Conservation (phyloP, 2,113 vertebrate species). For the Menura novaehollandiae region DNA sequence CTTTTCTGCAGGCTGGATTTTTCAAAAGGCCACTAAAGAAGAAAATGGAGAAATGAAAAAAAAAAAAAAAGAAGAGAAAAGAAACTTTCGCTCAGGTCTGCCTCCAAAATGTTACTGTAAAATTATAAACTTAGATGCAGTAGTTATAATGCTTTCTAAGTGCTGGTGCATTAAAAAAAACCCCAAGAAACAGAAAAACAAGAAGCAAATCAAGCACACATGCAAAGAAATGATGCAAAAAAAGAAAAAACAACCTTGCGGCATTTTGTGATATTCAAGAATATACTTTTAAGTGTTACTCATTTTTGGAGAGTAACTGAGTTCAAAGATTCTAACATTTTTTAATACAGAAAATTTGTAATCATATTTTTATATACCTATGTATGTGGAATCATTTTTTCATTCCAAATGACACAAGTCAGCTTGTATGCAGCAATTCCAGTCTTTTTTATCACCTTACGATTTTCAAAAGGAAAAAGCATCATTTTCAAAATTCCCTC, state of each 20-base stretch:
- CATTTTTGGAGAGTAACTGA: constrained; percentile 50
- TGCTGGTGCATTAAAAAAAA: background rate
- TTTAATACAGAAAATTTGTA: background rate
- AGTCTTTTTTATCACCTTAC: background rate
- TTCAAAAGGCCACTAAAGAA: constrained; percentile 82
- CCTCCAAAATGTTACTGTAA: constrained; percentile 71
- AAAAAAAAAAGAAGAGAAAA: background rate
- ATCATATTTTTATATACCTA: constrained; percentile 5
- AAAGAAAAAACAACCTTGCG: background rate
- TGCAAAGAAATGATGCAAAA: background rate
- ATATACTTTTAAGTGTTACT: constrained; percentile 27
- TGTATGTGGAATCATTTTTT: background rate
- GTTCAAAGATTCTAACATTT: background rate
- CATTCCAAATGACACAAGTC: background rate
- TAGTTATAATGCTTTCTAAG: constrained; percentile 23
- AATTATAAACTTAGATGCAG: constrained; percentile 9
- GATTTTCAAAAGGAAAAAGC: background rate
- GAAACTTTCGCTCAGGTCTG: constrained; percentile 72
- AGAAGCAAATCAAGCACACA: background rate
- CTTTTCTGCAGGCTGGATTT: constrained; percentile 73
- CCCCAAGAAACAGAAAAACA: background rate
- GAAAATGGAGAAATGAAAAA: constrained; percentile 79
- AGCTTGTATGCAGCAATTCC: background rate
- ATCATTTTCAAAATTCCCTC: background rate
- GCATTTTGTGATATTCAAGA: constrained; percentile 29